Base-by-base conservation (phyloP, 2,888 invertebrate genomes). In the Axea sp. region DNA sequence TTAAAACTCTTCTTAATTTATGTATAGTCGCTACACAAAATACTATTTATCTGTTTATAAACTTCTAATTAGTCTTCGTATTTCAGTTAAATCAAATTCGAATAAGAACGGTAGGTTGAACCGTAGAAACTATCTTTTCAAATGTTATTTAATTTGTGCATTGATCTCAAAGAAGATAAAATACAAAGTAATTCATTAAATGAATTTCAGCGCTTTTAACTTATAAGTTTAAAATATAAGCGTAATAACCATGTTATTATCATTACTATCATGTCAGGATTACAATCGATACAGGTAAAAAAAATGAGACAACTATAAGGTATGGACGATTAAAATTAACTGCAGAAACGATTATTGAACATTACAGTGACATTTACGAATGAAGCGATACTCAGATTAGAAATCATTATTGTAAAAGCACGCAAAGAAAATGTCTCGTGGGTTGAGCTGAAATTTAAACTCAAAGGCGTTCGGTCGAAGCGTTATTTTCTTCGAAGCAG, bases 31-130 rank as follows among this genome's bases (percentile, higher is more conserved):
- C 22, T n/a, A n/a, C n/a, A n/a, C n/a, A n/a, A n/a, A n/a, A n/a
- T n/a, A n/a, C n/a, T n/a, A n/a, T n/a, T n/a, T n/a, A n/a, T n/a
- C 47, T 26, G 49, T 67, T 47, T 41, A 26, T 35, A 55, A 57
- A 67, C 47, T 67, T 67, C 57, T 57, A 67, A 51, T 62, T 62
- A 49, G 26, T 62, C 30, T 14, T 35, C 26, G 39, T 35, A 62
- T 15, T 62, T 49, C 14, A 7, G 19, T 37, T 35, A 17, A 45
- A 45, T 59, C 35, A 43, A 43, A 1, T 11, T 7, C 24, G 12
- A 43, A 22, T 41, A 43, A 57, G 19, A 43, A 39, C 22, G 15
- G 35, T 26, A 35, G 35, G 28, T 28, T 28, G 24, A 33, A 49
- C 22, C n/a, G n/a, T n/a, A n/a, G n/a, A n/a, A n/a, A n/a, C n/a